Base-by-base conservation (phyloP, 2,888 invertebrate genomes). In the Rhorus exstirpatorius region DNA sequence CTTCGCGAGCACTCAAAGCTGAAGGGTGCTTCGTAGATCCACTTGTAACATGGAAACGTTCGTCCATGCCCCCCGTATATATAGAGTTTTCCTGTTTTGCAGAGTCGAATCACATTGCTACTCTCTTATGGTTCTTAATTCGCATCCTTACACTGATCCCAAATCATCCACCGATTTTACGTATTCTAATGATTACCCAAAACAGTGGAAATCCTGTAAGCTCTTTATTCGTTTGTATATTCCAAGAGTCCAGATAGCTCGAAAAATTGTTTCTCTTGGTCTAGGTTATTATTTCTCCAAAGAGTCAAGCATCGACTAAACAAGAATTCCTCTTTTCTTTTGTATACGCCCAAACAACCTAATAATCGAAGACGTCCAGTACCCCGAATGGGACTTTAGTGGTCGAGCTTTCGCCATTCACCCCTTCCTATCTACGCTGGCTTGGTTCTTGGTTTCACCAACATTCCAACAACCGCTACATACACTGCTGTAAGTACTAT, bases 351-450 rank as follows among this genome's bases (percentile, higher is more conserved):
- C 67, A 49, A 49, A 72, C 51, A 78, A 83, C 58, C 77, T 84
- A 85, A 84, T 84, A 84, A 84, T 83, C 83, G 78, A 76, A 79
- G 65, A 81, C 58, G 38, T 76, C 71, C 70, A 78, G 58, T 12
- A 44, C 31, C 21, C 44, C 58, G 60, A 46, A 55, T 35, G 31
- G 55, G 44, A 44, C 53, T 46, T 79, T 12, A 44, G 53, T 60
- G 70, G 44, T 26, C 68, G 67, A 67, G 63, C 51, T 19, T 65
- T 63, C 60, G 75, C 72, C 46, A 51, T 68, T 82, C 76, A 68
- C 53, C 51, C 63, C 35, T 68, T 81, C 38, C 51, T 67, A 19
- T 55, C n/a, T 10, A 14, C 24, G 26, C 1, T 46, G 38, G 19
- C 55, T n/a, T 35, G 44, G 12, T 21, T 53, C 55, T n/a, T 35